Base-by-base conservation (phyloP, 2,888 invertebrate genomes). In the Lacanobia wlatinum region DNA sequence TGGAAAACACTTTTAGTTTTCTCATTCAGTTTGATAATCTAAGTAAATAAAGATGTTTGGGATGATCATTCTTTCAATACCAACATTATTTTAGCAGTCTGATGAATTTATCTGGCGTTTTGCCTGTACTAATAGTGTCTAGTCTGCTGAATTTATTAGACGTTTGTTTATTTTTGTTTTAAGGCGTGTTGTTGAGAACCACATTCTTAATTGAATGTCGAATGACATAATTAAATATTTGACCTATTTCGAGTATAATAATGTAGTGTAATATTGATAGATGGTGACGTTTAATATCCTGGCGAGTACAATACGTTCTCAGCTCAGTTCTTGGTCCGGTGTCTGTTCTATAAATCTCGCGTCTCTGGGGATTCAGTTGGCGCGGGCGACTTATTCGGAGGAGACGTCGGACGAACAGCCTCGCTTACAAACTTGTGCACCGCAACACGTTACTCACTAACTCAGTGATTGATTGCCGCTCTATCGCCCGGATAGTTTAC, bases 231-330 rank as follows among this genome's bases (percentile, higher is more conserved):
- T 70, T 40, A n/a, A 43, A 43, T 58, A 53, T 63, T 59, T 50
- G 58, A 82, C 63, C 40, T 43, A 56, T 40, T 60, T 46, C 6
- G 7, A 43, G 10, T 43, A 60, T 60, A 55, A 40, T 28, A 70
- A 64, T 50, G 34, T 64, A 66, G 34, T 63, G 48, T 66, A 73
- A 74, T 72, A 79, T 70, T 83, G 79, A 83, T 84, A 76, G 80
- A 85, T 80, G 75, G 76, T 73, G 82, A 82, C 81, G 76, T 85
- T 77, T 86, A 85, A 87, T 86, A 84, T 83, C 82, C 70, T 85
- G 73, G 69, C 63, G 61, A 34, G 66, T 61, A 60, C 59, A 74
- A 79, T 77, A 66, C 63, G 68, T 73, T 61, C 53, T 70, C 73
- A 67, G 58, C 69, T 34, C 34, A 6, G 6, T 6, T 34, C 34